Base-by-base conservation (phyloP, 2,797 vertebrate species). In the Poecilia picta region DNA sequence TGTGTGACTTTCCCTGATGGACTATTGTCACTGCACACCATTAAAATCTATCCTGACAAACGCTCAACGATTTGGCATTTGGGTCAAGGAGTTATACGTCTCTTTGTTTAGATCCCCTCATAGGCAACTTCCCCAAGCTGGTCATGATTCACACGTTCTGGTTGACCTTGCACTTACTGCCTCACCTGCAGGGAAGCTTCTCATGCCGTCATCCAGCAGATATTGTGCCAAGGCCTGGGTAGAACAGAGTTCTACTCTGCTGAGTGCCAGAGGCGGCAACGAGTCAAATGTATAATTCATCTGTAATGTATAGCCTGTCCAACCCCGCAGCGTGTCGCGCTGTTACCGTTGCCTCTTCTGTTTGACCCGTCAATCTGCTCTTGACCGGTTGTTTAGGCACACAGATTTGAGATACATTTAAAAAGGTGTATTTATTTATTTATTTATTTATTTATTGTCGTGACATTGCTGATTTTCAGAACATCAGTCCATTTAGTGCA, bases 101-200 rank as follows among this genome's bases (percentile, higher is more conserved):
- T 13, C 28, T 74, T 43, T 62, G 64, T 80, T 80, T 79, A 41
- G 43, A 66, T 80, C n/a, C 72, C 31, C 20, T 66, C 62, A 72
- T 36, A 47, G 25, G 13, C 79, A 57, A 51, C 5, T 76, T 72
- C 71, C 49, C 57, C 45, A 16, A 73, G 18, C 76, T 51, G 70
- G 51, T 12, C 59, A 47, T 80, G 59, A 59, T 75, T 83, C 73
- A 76, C 81, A 86, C 64, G 78, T 73, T 82, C 53, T n/a, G 20
- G 68, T 57, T 83, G 88, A 86, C 85, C 85, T 87, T 86, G 57
- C 49, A 87, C 77, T 41, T 79, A 46, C 79, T 75, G 73, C 66
- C 47, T 83, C 47, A 31, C 64, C 62, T 78, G 66, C 31, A 85
- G 80, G 49, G 59, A 12, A 83, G 51, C 68, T 79, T 46, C 11